Percentiles rank a stretch among this genome's conserved stretches.
These are phyloP conservation scores for Odontamblyopus lacepedii DNA, from an alignment of 2,797 vertebrate genomes.

Conservation along the genomic window DNA sequence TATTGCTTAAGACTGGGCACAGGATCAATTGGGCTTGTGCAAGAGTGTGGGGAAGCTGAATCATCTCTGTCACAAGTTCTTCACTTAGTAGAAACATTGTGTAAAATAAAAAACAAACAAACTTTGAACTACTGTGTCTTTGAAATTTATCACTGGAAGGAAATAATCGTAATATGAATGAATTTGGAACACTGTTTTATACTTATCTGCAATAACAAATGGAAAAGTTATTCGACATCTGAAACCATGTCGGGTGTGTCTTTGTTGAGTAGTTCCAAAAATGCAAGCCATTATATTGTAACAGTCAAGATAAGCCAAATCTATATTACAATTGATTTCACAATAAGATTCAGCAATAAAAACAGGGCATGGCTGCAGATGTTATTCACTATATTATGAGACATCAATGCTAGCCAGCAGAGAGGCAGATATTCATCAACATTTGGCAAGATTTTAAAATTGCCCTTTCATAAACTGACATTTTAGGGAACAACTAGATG, in stretches of 20 bases:
- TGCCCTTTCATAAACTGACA: slow-evolving; percentile 39
- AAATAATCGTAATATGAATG: not conserved
- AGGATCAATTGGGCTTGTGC: not conserved
- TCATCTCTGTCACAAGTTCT: slow-evolving; percentile 4
- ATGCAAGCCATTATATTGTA: slow-evolving; percentile 13
- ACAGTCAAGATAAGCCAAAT: slow-evolving; percentile 10
- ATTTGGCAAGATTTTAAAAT: slow-evolving; percentile 36
- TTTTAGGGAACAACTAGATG: slow-evolving; percentile 7
- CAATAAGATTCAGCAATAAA: slow-evolving; percentile 40
- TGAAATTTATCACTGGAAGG: no score
- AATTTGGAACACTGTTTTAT: not conserved
- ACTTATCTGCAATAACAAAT: not conserved
- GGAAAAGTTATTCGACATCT: not conserved
- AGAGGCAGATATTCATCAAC: slow-evolving; percentile 8
- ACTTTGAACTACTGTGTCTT: not conserved
- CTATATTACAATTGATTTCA: slow-evolving; percentile 23
- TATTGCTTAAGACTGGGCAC: slow-evolving; percentile 6
- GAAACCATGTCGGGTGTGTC: not conserved
- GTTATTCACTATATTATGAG: slow-evolving; percentile 43
- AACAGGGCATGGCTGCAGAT: slow-evolving; percentile 35
- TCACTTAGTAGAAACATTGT: not conserved
- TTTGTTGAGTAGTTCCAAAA: slow-evolving; percentile 11
- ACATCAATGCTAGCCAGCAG: slow-evolving; percentile 25
- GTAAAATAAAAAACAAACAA: not conserved
- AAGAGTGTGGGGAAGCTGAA: slow-evolving; percentile 1